Base-by-base conservation (phyloP, 2,888 invertebrate genomes). In the Melanotus villosus region DNA sequence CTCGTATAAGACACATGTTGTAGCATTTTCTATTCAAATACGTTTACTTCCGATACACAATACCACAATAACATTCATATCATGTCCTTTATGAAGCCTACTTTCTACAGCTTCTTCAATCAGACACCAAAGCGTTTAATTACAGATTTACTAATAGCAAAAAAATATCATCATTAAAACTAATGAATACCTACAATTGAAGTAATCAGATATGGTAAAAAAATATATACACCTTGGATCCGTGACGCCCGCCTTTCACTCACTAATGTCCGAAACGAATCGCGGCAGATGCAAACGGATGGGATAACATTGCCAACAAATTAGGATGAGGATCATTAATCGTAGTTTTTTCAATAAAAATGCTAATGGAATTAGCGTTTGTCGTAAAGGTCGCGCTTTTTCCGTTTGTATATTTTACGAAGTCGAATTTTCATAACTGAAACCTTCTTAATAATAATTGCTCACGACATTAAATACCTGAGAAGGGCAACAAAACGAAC, bases 151-250 rank as follows among this genome's bases (percentile, higher is more conserved):
- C 21, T 57, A 26, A 7, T 9, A 41, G 58, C 58, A 69, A n/a
- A 69, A 69, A 69, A 69, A 60, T 36, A 56, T 32, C 58, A 59
- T 70, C 63, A 67, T 71, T 71, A 71, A 64, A 36, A 43, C 52
- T 71, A 71, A 71, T 64, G 70, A 71, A 67, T 67, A 67, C 34
- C 67, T 47, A 67, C 70, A 71, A 71, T 71, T 67, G 70, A 67
- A 67, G 70, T 71, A 71, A 71, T 67, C 54, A 70, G 65, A 65
- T 62, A 67, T 70, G 14, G 38, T 52, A 23, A 47, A 70, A 65
- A 65, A 69, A 58, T 36, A 34, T 36, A 57, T 70, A 70, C 70
- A 70, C 70, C 70, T 70, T 70, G 65, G 60, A 70, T 65, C 67
- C 70, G 67, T 71, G 67, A 68, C 70, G 67, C 50, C 47, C 43